Evolutionary conservation across 2,113 vertebrate genomes (phyloP), one percentile per base, ranked within the genome.

Genomic region (Megaceryle maxima): DNA sequence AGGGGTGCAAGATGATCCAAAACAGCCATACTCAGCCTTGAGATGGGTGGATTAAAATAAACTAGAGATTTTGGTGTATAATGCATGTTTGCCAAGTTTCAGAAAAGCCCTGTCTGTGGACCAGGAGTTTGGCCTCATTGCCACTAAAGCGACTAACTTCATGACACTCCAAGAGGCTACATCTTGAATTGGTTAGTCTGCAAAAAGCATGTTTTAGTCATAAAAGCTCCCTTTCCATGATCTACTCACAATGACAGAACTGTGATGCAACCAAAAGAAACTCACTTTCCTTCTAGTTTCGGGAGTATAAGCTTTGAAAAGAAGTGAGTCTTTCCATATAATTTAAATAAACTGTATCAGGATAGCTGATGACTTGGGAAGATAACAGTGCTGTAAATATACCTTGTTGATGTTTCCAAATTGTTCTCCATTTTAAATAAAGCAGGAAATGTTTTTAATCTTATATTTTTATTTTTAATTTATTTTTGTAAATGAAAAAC

Each of bases 251-350:
- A 7, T 43, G 35, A 26, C 59, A 70, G 39, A 57, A 50, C 14
- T 67, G 19, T 33, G 13, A 39, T 72, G 19, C 5, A 68, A 70
- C 13, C 17, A 5, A 20, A 35, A 75, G 28, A 66, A 81, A 16
- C 1, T 2, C 31, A 19, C n/a, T 81, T 70, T 66, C 24, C 6
- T 8, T 64, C 60, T 37, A 37, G 37, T 37, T 37, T 37, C 37
- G 77, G 9, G 20, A 2, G 1, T 59, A 41, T 6, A 63, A 63
- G 11, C 6, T 90, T 74, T 84, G 24, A 51, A 88, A 81, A 66
- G 15, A 41, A 80, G 4, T 48, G n/a, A 57, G 15, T 39, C 3
- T 82, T 81, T 59, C n/a, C 9, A 44, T 6, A 41, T 0, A 1
- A 25, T 74, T 92, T 41, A 70, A 62, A 46, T 41, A 4, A 63